Evolutionary conservation across 1,140 invertebrate species (phyloP).

Genomic region (Orussus abietinus): DNA sequence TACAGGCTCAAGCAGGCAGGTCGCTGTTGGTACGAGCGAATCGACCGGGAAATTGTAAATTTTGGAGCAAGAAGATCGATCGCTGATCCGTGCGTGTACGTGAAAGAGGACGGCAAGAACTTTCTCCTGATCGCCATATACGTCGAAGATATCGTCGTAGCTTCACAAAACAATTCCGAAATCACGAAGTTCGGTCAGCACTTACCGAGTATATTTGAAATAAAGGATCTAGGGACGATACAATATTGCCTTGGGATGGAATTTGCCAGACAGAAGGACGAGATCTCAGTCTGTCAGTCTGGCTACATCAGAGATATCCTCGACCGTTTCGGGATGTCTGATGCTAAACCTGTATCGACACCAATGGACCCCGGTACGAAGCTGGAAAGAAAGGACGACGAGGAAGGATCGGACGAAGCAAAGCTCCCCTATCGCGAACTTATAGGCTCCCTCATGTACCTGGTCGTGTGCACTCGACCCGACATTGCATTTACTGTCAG

Average conservation of each 20-base stretch:
- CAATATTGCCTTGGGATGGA: constrained; percentile 16
- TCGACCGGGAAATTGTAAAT: constrained; percentile 14
- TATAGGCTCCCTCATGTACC: too few relatives aligned
- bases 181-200: constrained; percentile 90
- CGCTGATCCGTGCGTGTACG: constrained; percentile 30
- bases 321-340: constrained; percentile 14
- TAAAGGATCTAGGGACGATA: constrained; percentile 14
- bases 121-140: constrained; percentile 17
- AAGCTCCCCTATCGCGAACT: constrained; percentile 25
- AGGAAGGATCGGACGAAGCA: background rate
- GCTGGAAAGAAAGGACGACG: constrained; percentile 16
- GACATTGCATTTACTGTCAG: constrained; percentile 35
- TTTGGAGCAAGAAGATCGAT: constrained; percentile 21
- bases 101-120: constrained; percentile 14
- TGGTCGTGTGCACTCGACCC: constrained; percentile 32
- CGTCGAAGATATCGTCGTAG: constrained; percentile 23
- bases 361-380: constrained; percentile 11
- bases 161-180: constrained; percentile 68
- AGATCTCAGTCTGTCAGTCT: constrained; percentile 4
- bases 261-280: constrained; percentile 8
- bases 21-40: constrained; percentile 21
- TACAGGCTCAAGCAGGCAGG: constrained; percentile 33
- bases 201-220: constrained; percentile 61
- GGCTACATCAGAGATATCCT: constrained; percentile 16
- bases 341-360: constrained; percentile 11